Evolutionary conservation across 2,888 invertebrate genomes (phyloP).

Genomic region (Anorthoa munda): DNA sequence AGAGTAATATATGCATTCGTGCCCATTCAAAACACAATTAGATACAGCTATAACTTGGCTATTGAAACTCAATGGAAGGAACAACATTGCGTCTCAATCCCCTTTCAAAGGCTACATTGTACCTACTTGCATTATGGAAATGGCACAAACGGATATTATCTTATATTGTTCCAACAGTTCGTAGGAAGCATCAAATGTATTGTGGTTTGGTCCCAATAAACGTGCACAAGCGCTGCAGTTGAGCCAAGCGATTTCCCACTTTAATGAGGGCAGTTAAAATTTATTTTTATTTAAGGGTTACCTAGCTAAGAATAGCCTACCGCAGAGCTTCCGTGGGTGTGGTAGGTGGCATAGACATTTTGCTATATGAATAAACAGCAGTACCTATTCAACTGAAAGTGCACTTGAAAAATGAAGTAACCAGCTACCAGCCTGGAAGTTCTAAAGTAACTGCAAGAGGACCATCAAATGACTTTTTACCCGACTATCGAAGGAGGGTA

Average conservation of each 20-base stretch:
- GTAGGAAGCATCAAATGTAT: slow-evolving; percentile 52
- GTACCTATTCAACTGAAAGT: neutral
- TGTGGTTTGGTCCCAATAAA: slow-evolving; percentile 45
- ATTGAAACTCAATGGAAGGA: neutral
- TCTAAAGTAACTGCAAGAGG: neutral
- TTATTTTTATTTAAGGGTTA: slow-evolving; percentile 19
- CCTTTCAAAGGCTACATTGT: neutral
- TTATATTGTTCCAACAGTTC: slow-evolving; percentile 52
- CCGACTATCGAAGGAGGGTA: no score
- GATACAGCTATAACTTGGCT: neutral
- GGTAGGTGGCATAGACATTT: neutral
- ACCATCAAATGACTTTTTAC: no score
- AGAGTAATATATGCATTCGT: neutral
- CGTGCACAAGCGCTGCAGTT: slow-evolving; percentile 16
- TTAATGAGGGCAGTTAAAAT: slow-evolving; percentile 7
- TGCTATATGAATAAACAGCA: slow-evolving; percentile 7
- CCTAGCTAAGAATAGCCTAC: slow-evolving; percentile 9
- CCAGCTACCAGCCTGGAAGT: no score
- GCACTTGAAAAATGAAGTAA: neutral
- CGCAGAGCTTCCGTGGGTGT: slow-evolving; percentile 7
- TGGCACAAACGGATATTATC: slow-evolving; percentile 60
- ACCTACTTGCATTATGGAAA: slow-evolving; percentile 32
- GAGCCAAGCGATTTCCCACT: slow-evolving; percentile 12
- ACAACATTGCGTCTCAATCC: neutral
- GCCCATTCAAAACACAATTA: neutral